phyloP scores from a whole-genome alignment of 2,797 vertebrate species.

The Dicrostonyx torquatus region DNA sequence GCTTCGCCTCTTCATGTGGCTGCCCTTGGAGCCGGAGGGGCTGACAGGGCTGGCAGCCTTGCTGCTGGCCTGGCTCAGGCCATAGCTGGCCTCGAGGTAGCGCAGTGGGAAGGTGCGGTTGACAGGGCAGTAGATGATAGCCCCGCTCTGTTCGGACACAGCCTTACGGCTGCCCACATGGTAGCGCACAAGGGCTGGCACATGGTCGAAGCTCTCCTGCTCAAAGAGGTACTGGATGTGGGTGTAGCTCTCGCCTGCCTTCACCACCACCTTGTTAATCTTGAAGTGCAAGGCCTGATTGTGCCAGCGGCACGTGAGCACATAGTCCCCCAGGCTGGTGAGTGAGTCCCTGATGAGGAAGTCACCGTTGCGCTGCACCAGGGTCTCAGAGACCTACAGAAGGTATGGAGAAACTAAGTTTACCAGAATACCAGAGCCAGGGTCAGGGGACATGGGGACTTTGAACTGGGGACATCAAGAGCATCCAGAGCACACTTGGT shows the following conservation, averaged over 20 bases:
- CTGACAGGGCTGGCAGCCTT: constrained; percentile 91
- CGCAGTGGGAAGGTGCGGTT: constrained; percentile 97
- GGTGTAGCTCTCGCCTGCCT: constrained; percentile 91
- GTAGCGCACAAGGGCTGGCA: constrained; percentile 94
- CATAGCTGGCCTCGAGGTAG: constrained; percentile 98
- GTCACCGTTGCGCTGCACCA: constrained; percentile 94
- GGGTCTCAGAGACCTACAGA: constrained; percentile 93
- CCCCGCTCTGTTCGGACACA: constrained; percentile 92
- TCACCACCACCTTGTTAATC: constrained; percentile 97
- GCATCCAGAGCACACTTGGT: neutral
- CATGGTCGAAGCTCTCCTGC: constrained; percentile 95
- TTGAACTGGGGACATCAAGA: neutral
- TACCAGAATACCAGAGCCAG: neutral
- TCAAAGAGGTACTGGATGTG: constrained; percentile 96
- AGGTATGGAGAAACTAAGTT: neutral
- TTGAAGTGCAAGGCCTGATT: constrained; percentile 95
- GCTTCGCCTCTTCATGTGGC: constrained; percentile 96
- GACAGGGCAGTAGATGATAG: constrained; percentile 96
- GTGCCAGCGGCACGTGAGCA: constrained; percentile 96
- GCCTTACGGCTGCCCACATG: constrained; percentile 94
- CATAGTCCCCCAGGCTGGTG: constrained; percentile 93
- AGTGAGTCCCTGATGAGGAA: constrained; percentile 97
- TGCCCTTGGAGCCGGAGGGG: constrained; percentile 91
- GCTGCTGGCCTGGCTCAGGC: constrained; percentile 87
- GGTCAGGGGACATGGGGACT: neutral